phyloP scores from a whole-genome alignment of 2,888 invertebrate genomes.

The Dexiosoma caninum region DNA sequence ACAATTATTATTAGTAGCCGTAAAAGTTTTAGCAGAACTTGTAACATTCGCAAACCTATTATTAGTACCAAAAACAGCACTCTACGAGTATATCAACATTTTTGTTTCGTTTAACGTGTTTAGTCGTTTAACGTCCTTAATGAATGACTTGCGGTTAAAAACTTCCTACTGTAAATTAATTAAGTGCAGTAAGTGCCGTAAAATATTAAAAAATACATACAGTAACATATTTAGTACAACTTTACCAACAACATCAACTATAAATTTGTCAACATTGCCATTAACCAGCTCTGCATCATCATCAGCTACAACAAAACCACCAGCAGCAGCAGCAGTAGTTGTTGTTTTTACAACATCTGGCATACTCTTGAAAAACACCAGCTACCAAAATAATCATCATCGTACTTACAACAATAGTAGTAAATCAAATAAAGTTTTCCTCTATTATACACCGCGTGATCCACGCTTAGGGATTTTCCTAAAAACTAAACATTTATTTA shows the following conservation, averaged over 20 bases:
- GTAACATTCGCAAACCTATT: constrained; percentile 45
- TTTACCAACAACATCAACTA: constrained; percentile 44
- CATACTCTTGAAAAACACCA: constrained; percentile 52
- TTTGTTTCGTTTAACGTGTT: constrained; percentile 67
- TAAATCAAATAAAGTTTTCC: constrained; percentile 77
- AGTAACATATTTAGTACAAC: constrained; percentile 36
- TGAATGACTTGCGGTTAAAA: constrained; percentile 77
- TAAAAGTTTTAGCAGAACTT: constrained; percentile 23
- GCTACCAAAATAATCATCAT: constrained; percentile 70
- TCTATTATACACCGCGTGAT: constrained; percentile 77
- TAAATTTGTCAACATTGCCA: constrained; percentile 49
- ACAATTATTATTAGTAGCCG: constrained; percentile 14
- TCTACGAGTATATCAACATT: constrained; percentile 30
- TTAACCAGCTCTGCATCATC: constrained; percentile 48
- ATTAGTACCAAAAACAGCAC: constrained; percentile 5
- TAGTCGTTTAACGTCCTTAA: constrained; percentile 75
- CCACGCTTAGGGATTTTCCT: constrained; percentile 75
- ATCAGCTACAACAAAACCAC: constrained; percentile 18
- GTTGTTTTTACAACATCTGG: constrained; percentile 57
- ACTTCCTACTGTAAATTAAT: constrained; percentile 66
- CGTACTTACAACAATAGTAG: constrained; percentile 75
- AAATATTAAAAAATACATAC: constrained; percentile 6
- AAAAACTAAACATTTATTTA: constrained; percentile 63
- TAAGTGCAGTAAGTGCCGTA: constrained; percentile 32
- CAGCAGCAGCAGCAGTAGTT: constrained; percentile 52